Evolutionary conservation across 1,140 invertebrate species (phyloP).

Genomic region (Drosophila yakuba): DNA sequence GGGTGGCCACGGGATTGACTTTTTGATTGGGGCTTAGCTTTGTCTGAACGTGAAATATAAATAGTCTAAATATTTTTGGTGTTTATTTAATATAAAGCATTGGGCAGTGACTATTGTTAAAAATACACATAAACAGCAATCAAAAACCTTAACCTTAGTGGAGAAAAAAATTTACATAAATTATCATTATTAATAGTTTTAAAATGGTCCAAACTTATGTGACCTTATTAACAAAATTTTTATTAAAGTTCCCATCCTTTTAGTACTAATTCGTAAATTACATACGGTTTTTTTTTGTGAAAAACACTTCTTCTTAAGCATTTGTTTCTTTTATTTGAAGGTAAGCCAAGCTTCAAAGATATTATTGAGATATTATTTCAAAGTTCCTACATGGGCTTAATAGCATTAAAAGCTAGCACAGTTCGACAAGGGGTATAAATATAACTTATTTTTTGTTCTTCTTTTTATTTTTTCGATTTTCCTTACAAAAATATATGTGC

Average conservation of each 20-base stretch:
- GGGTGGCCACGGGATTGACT: conserved; percentile 36
- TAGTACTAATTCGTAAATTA: background rate
- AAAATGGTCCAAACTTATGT: too few species aligned
- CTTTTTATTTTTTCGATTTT: conserved; percentile 30
- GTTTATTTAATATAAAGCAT: conserved; percentile 28
- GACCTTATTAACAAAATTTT: background rate
- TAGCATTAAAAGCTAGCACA: conserved; percentile 43
- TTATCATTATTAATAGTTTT: background rate
- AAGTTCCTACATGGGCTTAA: conserved; percentile 17
- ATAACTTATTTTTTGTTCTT: conserved; percentile 13
- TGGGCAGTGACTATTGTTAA: background rate
- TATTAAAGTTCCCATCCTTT: background rate
- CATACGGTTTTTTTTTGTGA: conserved; percentile 14
- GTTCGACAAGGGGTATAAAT: background rate
- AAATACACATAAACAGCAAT: background rate
- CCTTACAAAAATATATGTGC: conserved; percentile 35
- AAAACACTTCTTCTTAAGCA: conserved; percentile 21
- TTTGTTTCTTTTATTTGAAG: conserved; percentile 18
- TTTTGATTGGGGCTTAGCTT: conserved; percentile 51
- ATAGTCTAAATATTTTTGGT: conserved; percentile 40
- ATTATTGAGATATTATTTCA: conserved; percentile 36
- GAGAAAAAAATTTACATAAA: too few species aligned
- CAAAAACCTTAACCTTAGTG: background rate
- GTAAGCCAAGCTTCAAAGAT: conserved; percentile 20
- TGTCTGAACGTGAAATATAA: conserved; percentile 53